phyloP scores from a whole-genome alignment of 2,797 vertebrate species.

The Gobio occitaniae region DNA sequence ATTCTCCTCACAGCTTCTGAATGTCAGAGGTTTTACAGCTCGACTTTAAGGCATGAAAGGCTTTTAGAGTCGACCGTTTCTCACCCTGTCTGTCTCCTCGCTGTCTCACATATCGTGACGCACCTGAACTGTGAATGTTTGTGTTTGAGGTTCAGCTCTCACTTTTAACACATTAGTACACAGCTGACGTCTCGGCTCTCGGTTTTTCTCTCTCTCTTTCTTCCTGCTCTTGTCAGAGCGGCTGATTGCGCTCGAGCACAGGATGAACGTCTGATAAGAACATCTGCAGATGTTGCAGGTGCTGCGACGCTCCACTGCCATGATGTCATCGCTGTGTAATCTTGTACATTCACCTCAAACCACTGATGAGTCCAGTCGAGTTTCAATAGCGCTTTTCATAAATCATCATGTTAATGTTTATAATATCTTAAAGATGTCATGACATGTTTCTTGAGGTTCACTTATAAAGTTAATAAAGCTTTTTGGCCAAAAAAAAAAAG shows the following conservation, averaged over 20 bases:
- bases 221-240: not conserved
- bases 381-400: not conserved
- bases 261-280: not conserved
- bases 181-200: not conserved
- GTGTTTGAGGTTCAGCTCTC: slow-evolving; percentile 34
- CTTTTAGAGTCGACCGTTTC: slow-evolving; percentile 8
- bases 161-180: slow-evolving; percentile 37
- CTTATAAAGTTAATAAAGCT: no score
- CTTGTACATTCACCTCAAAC: slow-evolving; percentile 14
- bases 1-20: slow-evolving; percentile 8
- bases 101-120: not conserved
- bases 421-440: not conserved
- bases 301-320: not conserved
- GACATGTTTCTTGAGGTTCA: no score
- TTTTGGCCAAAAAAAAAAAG: no score
- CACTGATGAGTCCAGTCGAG: not conserved
- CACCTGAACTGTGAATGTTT: slow-evolving; percentile 17
- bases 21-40: slow-evolving; percentile 31
- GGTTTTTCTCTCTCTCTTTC: not conserved
- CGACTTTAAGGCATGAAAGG: slow-evolving; percentile 38
- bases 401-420: not conserved
- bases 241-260: not conserved
- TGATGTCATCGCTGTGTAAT: slow-evolving; percentile 46
- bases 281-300: slow-evolving; percentile 35
- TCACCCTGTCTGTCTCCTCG: not conserved